These are phyloP conservation scores for Chrysopilus asiliformis DNA, from an alignment of 2,888 invertebrate species.

Conservation along the genomic window DNA sequence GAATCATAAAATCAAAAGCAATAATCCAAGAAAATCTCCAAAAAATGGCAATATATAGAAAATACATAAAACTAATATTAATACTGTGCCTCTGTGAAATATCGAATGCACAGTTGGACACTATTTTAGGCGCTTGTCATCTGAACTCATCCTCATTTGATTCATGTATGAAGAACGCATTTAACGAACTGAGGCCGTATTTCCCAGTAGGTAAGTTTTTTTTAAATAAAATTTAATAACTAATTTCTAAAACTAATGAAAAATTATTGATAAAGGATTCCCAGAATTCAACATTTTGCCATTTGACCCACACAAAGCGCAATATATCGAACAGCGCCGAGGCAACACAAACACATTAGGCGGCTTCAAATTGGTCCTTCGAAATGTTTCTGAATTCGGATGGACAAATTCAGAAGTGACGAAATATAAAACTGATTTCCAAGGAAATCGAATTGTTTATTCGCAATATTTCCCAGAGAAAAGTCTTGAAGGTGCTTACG, in stretches of 20 bases:
- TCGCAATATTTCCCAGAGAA: conserved; percentile 77
- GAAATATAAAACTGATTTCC: conserved; percentile 56
- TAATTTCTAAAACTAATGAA: not conserved
- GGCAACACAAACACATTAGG: conserved; percentile 47
- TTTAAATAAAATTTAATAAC: not conserved
- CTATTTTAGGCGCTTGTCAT: conserved; percentile 46
- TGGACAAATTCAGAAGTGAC: conserved; percentile 66
- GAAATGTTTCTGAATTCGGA: conserved; percentile 60
- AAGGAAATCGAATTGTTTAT: conserved; percentile 52
- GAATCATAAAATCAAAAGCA: too few species aligned
- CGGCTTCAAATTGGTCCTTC: conserved; percentile 56
- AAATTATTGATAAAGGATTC: not conserved
- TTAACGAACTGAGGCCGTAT: conserved; percentile 56
- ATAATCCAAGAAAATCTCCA: too few species aligned
- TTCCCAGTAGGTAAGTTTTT: conserved; percentile 49
- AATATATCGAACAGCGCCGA: conserved; percentile 48
- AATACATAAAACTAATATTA: too few species aligned
- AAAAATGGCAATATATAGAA: too few species aligned
- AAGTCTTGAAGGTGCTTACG: conserved; percentile 53
- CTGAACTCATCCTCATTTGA: conserved; percentile 51
- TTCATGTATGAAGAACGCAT: conserved; percentile 53
- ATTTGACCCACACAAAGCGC: conserved; percentile 66
- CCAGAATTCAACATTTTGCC: conserved; percentile 57
- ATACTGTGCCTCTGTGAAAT: too few species aligned
- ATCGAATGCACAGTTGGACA: too few species aligned